Evolutionary conservation across 2,797 vertebrate species (phyloP).

Genomic region (Masticophis lateralis): DNA sequence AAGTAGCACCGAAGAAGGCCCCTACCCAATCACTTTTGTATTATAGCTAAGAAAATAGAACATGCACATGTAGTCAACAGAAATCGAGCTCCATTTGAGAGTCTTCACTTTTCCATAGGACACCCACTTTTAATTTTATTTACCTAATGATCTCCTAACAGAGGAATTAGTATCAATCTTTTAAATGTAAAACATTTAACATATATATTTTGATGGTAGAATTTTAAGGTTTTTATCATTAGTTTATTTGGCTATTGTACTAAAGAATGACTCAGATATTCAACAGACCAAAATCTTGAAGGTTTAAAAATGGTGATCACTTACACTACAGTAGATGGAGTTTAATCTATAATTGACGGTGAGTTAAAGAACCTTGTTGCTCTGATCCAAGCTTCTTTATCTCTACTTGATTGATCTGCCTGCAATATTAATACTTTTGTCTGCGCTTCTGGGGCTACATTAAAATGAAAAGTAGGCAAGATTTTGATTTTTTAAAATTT

Average conservation of each 20-base stretch:
- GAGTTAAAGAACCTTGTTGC: background rate
- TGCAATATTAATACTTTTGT: background rate
- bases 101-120: background rate
- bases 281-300: background rate
- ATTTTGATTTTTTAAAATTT: background rate
- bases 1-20: background rate
- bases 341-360: background rate
- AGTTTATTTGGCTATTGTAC: background rate
- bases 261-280: background rate
- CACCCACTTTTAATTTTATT: background rate
- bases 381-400: background rate
- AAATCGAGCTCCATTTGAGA: background rate
- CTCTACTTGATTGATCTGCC: background rate
- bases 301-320: background rate
- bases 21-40: background rate
- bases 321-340: background rate
- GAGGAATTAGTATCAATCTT: background rate
- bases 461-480: background rate
- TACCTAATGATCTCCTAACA: background rate
- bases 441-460: background rate
- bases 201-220: background rate
- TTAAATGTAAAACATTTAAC: background rate
- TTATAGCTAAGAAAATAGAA: background rate
- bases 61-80: background rate
- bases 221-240: background rate